These are phyloP conservation scores for Acropora yongei DNA, from an alignment of 64 coral and sea anemone genomes.

Conservation along the genomic window DNA sequence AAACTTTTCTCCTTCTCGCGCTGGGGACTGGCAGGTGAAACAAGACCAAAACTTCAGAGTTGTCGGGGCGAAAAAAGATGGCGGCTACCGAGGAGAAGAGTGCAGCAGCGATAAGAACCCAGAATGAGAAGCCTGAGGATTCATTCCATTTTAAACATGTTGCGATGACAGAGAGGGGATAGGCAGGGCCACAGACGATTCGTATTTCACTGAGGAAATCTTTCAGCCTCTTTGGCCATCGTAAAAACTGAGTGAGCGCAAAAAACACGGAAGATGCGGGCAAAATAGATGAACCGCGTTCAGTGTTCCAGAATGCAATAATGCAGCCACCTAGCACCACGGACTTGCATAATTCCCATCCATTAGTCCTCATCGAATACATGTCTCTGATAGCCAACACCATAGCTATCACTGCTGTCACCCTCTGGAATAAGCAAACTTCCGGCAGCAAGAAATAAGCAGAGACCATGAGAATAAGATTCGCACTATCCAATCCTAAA, in stretches of 20 bases:
- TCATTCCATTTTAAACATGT: background rate
- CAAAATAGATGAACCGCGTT: background rate
- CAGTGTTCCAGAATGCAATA: background rate
- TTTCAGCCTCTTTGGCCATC: background rate
- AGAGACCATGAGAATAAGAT: background rate
- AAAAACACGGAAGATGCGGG: background rate
- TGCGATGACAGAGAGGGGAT: background rate
- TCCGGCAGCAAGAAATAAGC: background rate
- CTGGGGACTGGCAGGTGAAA: background rate
- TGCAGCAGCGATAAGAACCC: background rate
- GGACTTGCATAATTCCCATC: background rate
- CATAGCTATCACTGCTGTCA: background rate
- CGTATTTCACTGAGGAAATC: background rate
- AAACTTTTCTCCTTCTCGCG: background rate
- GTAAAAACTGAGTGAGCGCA: background rate
- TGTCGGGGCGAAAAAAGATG: constrained; percentile 38
- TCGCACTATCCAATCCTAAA: background rate
- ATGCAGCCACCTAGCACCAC: background rate
- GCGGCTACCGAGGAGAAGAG: constrained; percentile 5
- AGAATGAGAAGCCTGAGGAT: background rate
- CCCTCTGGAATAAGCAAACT: background rate
- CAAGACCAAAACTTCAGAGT: background rate
- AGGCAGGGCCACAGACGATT: constrained; percentile 24
- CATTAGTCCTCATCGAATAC: background rate
- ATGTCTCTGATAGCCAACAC: background rate